Percentiles rank a stretch among this genome's conserved stretches.
Conservation (phyloP, 2,888 invertebrate genomes). For the Nycteola revayana region DNA sequence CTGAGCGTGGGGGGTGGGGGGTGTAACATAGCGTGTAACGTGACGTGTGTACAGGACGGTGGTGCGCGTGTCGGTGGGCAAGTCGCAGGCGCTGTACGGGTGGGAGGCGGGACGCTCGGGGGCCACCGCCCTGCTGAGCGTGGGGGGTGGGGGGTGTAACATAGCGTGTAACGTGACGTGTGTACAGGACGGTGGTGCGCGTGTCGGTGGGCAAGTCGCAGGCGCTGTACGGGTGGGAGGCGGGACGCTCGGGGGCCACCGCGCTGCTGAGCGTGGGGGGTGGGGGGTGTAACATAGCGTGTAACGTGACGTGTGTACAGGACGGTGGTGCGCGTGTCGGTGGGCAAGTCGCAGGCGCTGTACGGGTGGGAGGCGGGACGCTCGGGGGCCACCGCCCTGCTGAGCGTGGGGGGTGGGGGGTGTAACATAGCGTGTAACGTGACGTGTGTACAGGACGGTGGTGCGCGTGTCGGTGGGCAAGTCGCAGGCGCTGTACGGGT, state of each 20-base stretch:
- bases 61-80: conserved; percentile 88
- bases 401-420: background rate
- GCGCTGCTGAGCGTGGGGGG: background rate
- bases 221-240: background rate
- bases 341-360: conserved; percentile 42
- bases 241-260: conserved; percentile 78
- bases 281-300: too few species aligned
- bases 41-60: conserved; percentile 84
- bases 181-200: background rate
- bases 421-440: too few species aligned
- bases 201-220: background rate
- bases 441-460: conserved; percentile 86
- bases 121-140: background rate
- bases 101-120: background rate
- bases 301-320: conserved; percentile 85
- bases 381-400: background rate
- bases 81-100: conserved; percentile 97
- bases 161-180: too few species aligned
- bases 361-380: background rate
- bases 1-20: conserved; percentile 64
- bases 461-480: conserved; percentile 85
- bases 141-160: background rate
- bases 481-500: conserved; percentile 95
- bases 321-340: background rate
- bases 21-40: too few species aligned